Evolutionary conservation across 2,797 vertebrate species (phyloP).

Genomic region (Argya squamiceps): DNA sequence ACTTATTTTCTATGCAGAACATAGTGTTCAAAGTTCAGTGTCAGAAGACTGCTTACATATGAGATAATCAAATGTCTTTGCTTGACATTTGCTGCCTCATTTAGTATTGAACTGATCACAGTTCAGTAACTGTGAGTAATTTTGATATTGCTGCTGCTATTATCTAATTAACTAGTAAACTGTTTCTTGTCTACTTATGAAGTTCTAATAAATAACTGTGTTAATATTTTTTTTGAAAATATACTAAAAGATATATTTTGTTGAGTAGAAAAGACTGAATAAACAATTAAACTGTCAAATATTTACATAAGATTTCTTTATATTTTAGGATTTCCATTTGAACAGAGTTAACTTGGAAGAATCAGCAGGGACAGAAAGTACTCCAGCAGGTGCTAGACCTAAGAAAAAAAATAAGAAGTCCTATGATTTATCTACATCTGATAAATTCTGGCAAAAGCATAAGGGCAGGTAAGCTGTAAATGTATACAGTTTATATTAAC

Average conservation of each 20-base stretch:
- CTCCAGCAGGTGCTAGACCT: slow-evolving; percentile 91
- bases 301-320: background rate
- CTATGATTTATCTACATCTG: slow-evolving; percentile 91
- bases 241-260: background rate
- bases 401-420: slow-evolving; percentile 95
- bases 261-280: background rate
- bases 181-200: background rate
- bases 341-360: slow-evolving; percentile 94
- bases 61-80: background rate
- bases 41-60: background rate
- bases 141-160: background rate
- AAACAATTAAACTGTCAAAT: background rate
- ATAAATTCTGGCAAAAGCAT: slow-evolving; percentile 98
- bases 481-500: background rate
- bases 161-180: background rate
- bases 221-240: background rate
- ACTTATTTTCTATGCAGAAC: background rate
- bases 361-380: slow-evolving; percentile 81
- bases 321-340: slow-evolving; percentile 91
- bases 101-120: background rate
- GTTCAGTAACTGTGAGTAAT: background rate
- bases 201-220: background rate
- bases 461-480: slow-evolving; percentile 90
- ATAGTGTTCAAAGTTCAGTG: background rate
- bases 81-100: background rate